Conservation (phyloP, 2,888 invertebrate genomes). For the Chymomyza caudatula region DNA sequence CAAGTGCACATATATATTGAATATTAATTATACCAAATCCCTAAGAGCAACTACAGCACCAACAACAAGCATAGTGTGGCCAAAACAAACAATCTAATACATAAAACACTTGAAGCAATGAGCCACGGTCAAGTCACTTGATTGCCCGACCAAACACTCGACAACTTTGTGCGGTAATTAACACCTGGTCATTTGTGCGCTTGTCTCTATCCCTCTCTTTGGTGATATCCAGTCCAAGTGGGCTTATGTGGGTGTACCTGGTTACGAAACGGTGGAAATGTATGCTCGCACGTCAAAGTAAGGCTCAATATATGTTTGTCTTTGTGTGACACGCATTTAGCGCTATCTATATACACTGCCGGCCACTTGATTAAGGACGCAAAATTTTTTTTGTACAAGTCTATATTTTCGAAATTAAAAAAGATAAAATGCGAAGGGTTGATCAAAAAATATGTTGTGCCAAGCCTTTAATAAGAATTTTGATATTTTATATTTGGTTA, state of each 20-base stretch:
- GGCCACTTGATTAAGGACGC: too few species aligned
- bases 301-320: not conserved
- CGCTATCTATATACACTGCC: too few species aligned
- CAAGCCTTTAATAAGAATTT: too few species aligned
- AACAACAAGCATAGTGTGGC: constrained; percentile 34
- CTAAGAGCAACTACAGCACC: constrained; percentile 6
- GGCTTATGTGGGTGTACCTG: not conserved
- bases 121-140: constrained; percentile 22
- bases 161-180: constrained; percentile 55
- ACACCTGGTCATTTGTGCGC: constrained; percentile 42
- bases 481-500: too few species aligned
- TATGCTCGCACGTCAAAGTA: not conserved
- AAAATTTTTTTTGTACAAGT: too few species aligned
- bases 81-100: constrained; percentile 42
- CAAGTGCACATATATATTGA: constrained; percentile 53
- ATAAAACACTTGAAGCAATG: constrained; percentile 43
- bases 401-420: too few species aligned
- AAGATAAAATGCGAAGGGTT: too few species aligned
- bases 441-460: too few species aligned
- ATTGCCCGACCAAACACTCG: constrained; percentile 26
- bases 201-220: not conserved
- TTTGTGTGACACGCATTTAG: too few species aligned
- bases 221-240: not conserved
- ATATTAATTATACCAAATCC: constrained; percentile 58
- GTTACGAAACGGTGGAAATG: too few species aligned